phyloP scores from a whole-genome alignment of 2,797 vertebrate genomes.

The Delichon dasypus region DNA sequence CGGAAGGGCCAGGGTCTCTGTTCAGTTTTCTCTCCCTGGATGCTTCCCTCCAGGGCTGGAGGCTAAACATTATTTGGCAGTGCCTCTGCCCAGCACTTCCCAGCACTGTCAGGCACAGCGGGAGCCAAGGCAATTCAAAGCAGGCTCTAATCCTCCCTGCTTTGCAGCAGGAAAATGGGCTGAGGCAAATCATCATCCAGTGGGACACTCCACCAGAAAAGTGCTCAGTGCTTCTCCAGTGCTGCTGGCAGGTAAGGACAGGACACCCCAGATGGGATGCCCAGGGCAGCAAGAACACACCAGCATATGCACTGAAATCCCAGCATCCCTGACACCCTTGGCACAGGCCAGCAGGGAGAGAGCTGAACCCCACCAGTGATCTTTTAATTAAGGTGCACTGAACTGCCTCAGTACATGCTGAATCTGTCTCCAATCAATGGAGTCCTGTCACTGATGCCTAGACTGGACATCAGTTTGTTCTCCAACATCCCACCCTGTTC shows the following conservation, averaged over 20 bases:
- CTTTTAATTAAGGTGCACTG: neutral
- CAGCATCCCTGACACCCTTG: neutral
- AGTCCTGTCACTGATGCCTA: neutral
- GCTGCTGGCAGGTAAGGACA: neutral
- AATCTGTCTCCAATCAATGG: neutral
- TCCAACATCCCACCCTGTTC: accelerated
- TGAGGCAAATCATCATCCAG: neutral
- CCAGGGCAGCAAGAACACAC: neutral
- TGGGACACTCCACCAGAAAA: neutral
- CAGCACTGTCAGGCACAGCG: neutral
- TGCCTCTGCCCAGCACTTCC: neutral
- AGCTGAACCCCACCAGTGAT: neutral
- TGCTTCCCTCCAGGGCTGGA: neutral
- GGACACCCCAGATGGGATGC: neutral
- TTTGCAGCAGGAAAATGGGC: neutral
- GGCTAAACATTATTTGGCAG: neutral
- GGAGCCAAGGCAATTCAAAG: neutral
- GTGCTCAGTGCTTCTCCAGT: neutral
- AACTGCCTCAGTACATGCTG: neutral
- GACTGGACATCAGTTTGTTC: neutral
- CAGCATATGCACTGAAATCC: neutral
- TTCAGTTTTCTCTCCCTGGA: neutral
- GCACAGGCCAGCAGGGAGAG: neutral
- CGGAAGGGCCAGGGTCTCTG: neutral
- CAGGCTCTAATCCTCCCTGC: neutral